These are phyloP conservation scores for Ambastaia sidthimunki DNA, from an alignment of 2,797 vertebrate species.

Conservation along the genomic window DNA sequence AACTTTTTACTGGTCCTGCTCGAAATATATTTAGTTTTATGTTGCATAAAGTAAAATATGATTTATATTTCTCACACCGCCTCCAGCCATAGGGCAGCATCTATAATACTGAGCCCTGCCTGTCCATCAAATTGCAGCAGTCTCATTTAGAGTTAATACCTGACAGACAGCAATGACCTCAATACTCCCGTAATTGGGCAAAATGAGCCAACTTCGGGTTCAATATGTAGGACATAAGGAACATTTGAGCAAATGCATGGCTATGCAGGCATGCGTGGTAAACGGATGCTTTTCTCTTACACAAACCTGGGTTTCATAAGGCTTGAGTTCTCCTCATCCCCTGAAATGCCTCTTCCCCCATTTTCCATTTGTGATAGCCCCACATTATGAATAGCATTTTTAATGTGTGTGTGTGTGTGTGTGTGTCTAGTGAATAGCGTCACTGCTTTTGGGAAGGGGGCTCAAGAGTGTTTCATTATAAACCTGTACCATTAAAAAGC, in stretches of 20 bases:
- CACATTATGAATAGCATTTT: constrained; percentile 76
- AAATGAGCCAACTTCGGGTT: constrained; percentile 41
- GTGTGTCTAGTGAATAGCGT: constrained; percentile 77
- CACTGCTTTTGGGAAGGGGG: constrained; percentile 75
- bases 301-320: constrained; percentile 29
- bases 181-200: constrained; percentile 63
- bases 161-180: constrained; percentile 63
- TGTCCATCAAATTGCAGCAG: constrained; percentile 34
- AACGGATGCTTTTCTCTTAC: background rate
- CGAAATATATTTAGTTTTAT: too few species aligned
- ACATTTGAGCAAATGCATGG: constrained; percentile 40
- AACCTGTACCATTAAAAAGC: constrained; percentile 78
- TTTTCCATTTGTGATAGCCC: constrained; percentile 62
- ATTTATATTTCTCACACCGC: background rate
- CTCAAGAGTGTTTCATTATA: constrained; percentile 82
- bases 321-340: constrained; percentile 45
- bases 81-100: background rate
- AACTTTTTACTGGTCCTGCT: too few species aligned
- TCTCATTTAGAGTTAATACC: constrained; percentile 48
- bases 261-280: background rate
- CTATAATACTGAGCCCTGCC: background rate
- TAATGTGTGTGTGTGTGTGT: constrained; percentile 65
- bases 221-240: background rate
- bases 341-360: constrained; percentile 49
- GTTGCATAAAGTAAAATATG: too few species aligned